phyloP scores from a whole-genome alignment of 2,888 invertebrate genomes.

The Cylindroiulus punctatus region DNA sequence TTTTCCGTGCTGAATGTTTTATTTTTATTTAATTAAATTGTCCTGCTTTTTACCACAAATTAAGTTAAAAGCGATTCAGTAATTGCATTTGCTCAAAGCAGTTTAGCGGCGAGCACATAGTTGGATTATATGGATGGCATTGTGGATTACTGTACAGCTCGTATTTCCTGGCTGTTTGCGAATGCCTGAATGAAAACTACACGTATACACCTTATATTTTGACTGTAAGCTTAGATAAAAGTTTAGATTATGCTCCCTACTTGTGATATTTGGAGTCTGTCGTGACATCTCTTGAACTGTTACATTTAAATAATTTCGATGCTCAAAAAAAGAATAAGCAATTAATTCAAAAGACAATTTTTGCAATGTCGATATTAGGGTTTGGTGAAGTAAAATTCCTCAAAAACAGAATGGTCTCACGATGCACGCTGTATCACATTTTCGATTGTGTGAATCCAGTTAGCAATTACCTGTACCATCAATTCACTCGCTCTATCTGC shows the following conservation, averaged over 20 bases:
- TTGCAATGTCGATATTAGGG: no score
- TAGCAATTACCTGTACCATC: background rate
- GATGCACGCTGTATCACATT: background rate
- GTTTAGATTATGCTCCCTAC: no score
- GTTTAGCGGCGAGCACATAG: background rate
- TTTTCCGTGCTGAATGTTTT: background rate
- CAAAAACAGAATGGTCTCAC: background rate
- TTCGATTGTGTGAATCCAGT: background rate
- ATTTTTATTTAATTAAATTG: background rate
- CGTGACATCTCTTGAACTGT: no score
- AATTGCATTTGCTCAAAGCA: background rate
- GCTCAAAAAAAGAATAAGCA: no score
- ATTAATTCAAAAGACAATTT: no score
- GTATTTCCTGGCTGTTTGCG: no score
- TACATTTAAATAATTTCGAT: no score
- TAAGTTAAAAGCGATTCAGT: background rate
- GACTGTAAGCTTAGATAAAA: no score
- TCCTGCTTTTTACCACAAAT: background rate
- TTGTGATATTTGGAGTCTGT: no score
- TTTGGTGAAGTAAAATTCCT: background rate
- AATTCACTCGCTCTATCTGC: constrained; percentile 5
- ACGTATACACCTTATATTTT: no score
- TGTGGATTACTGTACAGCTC: no score
- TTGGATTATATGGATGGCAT: background rate
- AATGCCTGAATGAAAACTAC: no score